phyloP scores from a whole-genome alignment of 2,888 invertebrate genomes.

The Criorhina ranunculi region DNA sequence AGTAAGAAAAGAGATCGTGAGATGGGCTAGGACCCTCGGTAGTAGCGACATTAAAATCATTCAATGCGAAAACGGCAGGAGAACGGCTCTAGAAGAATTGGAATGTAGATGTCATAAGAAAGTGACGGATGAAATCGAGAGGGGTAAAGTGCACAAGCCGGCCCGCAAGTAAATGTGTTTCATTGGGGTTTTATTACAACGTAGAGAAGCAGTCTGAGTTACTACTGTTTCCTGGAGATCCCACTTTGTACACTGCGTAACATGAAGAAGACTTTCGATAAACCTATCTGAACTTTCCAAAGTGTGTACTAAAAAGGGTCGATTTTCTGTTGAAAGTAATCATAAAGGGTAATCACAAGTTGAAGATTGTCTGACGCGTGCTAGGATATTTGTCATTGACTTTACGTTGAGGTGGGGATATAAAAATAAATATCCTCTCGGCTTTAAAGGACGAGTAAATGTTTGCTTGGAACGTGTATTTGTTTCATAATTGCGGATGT shows the following conservation, averaged over 20 bases:
- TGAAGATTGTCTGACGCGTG: too few relatives aligned
- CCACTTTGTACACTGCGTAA: neutral
- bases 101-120: slow-evolving; percentile 20
- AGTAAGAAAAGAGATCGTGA: slow-evolving; percentile 22
- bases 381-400: too few relatives aligned
- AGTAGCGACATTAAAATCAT: slow-evolving; percentile 32
- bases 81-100: neutral
- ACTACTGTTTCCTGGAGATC: neutral
- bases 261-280: too few relatives aligned
- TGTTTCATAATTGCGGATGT: too few relatives aligned
- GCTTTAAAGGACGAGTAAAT: too few relatives aligned
- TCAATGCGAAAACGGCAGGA: slow-evolving; percentile 5
- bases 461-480: too few relatives aligned
- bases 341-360: too few relatives aligned
- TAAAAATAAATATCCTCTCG: too few relatives aligned
- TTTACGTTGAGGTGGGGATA: too few relatives aligned
- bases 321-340: too few relatives aligned
- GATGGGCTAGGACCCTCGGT: slow-evolving; percentile 8
- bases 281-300: too few relatives aligned
- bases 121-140: slow-evolving; percentile 9
- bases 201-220: neutral
- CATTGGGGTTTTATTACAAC: neutral
- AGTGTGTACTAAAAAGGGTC: too few relatives aligned
- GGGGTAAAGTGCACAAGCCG: neutral
- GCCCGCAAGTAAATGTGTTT: neutral